Evolutionary conservation across 2,888 invertebrate species (phyloP), one percentile per base, ranked within the genome.

Genomic region (Hypercompe scribonia): DNA sequence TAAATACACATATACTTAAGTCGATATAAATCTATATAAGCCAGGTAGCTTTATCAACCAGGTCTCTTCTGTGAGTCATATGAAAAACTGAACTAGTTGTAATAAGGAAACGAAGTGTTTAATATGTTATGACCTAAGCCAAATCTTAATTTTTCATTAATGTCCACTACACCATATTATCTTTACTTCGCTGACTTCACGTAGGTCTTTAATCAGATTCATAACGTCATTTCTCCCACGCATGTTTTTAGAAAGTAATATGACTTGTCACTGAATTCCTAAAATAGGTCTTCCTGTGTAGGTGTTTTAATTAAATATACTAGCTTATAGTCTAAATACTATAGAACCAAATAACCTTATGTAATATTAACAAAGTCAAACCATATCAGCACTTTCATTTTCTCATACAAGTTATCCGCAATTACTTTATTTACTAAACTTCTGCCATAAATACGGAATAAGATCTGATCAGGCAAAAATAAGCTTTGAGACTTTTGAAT

Each of bases 401-500:
- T 82, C 82, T 75, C 82, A 81, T 74, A 76, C 76, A 80, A 74
- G 67, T 80, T 77, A 81, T 79, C 76, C 78, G 71, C 76, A 80
- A 78, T 80, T 78, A 78, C 71, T 75, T 76, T 82, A 84, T 85
- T 84, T 81, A 77, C 77, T 75, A 68, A 66, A 65, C 71, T 68
- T 72, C 70, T 74, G 71, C 76, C 73, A 67, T 80, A 77, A 77
- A 83, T 71, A 78, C 70, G 68, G 68, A 73, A 39, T 68, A 68
- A 64, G 5, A n/a, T 28, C 1, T 11, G 0, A 1, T 0, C 46
- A 72, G 11, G 34, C 15, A 3, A 83, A 72, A 74, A 28, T 58
- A 39, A 7, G 75, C 73, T 69, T 68, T 84, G 77, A 0, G 13
- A 0, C 0, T 5, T 15, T 11, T 0, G 0, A 1, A 8, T 79